A percentile compares a stretch with the other conserved stretches of the same genome.
Conservation (phyloP, 2,113 vertebrate genomes). For the Raphicerus campestris region DNA sequence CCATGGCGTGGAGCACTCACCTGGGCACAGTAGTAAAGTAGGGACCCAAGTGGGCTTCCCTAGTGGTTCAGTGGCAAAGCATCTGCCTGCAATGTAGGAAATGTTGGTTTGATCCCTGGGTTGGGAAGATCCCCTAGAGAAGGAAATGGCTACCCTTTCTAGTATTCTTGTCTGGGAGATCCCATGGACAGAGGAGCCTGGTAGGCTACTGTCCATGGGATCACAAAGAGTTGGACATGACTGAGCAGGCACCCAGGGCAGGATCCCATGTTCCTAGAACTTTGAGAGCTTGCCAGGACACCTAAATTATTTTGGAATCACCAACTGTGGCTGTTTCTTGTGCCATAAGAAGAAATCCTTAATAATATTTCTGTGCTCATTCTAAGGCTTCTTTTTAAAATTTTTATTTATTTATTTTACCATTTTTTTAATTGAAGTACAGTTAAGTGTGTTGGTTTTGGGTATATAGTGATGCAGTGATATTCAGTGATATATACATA, state of each 20-base stretch:
- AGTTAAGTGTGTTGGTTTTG: neutral
- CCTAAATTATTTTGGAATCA: neutral
- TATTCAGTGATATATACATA: neutral
- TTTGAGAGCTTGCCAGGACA: neutral
- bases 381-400: neutral
- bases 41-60: neutral
- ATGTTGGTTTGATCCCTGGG: neutral
- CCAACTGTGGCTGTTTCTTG: neutral
- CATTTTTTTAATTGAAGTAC: neutral
- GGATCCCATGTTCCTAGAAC: neutral
- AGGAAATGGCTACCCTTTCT: neutral
- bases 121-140: neutral
- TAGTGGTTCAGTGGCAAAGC: neutral
- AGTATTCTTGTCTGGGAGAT: neutral
- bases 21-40: neutral
- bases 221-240: accelerated
- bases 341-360: neutral
- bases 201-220: neutral
- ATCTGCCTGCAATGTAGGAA: neutral
- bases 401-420: neutral
- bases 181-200: neutral
- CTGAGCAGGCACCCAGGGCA: neutral
- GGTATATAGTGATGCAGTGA: neutral
- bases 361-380: neutral
- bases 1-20: neutral